Base-by-base conservation (phyloP, 2,888 invertebrate genomes). In the Sminthurides aquaticus region DNA sequence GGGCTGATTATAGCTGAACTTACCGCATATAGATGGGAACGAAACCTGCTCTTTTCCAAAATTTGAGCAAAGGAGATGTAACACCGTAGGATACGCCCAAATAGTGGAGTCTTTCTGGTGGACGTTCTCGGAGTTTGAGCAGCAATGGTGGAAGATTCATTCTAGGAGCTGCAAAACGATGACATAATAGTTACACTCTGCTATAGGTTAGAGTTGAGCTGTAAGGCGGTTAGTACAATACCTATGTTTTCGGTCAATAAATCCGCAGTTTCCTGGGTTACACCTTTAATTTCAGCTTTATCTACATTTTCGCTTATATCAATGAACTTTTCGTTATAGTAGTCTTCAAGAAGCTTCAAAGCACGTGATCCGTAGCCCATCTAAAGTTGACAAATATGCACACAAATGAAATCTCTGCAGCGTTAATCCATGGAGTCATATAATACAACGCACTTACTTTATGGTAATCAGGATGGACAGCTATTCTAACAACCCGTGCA, bases 381-480 rank as follows among this genome's bases (percentile, higher is more conserved):
- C 89, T 92, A 76, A 24, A 80, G 68, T 64, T 66, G 64, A 63
- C 71, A 65, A 49, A 62, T 60, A n/a, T 25, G 29, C 60, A 69
- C 57, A 65, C 5, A 57, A 34, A 43, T 43, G 3, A 20, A 48
- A 34, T 2, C 2, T n/a, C 60, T 34, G 34, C 26, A 59, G 27
- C 8, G 49, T 25, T n/a, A 57, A 22, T 22, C 48, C 20, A 54
- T 52, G 26, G 61, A 20, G 11, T 65, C 28, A 2, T 63, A 49
- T 62, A 67, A 28, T 62, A 57, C 34, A 26, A 28, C 11, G 34
- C 15, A 24, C 22, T 25, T 79, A 89, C 89, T 76, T 89, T 83
- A 79, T 96, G 95, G 79, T 96, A 97, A 72, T 95, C 93, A 0
- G 99, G 98, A 83, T 99, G 97, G 0, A 98, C 97, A 3, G 99